Conservation (phyloP, 2,888 invertebrate species). For the Chrysolina oricalcia region DNA sequence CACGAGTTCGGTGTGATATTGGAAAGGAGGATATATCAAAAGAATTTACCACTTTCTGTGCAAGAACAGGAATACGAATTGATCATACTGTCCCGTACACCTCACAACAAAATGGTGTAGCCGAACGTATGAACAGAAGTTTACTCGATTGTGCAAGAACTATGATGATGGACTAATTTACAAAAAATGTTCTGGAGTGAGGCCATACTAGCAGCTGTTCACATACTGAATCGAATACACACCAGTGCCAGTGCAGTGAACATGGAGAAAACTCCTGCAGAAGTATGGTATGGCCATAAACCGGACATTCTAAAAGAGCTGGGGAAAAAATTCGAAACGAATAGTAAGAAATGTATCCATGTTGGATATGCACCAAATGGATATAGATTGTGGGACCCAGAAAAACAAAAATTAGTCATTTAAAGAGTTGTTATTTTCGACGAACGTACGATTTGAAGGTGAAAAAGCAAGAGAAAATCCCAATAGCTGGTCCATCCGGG, state of each 20-base stretch:
- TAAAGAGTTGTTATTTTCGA: too few species aligned
- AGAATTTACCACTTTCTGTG: constrained; percentile 48
- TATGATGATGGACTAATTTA: background rate
- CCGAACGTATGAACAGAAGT: constrained; percentile 29
- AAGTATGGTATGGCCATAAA: constrained; percentile 18
- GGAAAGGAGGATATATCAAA: constrained; percentile 48
- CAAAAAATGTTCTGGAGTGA: constrained; percentile 17
- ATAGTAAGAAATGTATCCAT: constrained; percentile 4
- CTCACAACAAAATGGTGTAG: constrained; percentile 54
- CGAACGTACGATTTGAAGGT: too few species aligned
- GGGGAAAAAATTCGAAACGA: constrained; percentile 16
- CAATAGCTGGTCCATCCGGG: too few species aligned
- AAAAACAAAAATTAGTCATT: too few species aligned
- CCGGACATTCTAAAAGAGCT: constrained; percentile 7
- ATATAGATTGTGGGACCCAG: background rate
- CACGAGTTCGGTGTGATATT: constrained; percentile 51
- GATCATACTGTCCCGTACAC: constrained; percentile 48
- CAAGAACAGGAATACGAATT: constrained; percentile 47
- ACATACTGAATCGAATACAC: constrained; percentile 4
- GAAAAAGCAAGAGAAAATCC: too few species aligned
- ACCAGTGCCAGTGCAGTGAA: background rate
- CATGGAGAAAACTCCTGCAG: constrained; percentile 19
- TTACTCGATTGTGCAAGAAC: constrained; percentile 8
- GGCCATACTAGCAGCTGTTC: constrained; percentile 17
- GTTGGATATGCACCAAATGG: constrained; percentile 23